Percentiles rank a stretch among this genome's conserved stretches.
Conservation (phyloP, 64 coral and sea anemone genomes). For the Hydrozoanthus tunicans region DNA sequence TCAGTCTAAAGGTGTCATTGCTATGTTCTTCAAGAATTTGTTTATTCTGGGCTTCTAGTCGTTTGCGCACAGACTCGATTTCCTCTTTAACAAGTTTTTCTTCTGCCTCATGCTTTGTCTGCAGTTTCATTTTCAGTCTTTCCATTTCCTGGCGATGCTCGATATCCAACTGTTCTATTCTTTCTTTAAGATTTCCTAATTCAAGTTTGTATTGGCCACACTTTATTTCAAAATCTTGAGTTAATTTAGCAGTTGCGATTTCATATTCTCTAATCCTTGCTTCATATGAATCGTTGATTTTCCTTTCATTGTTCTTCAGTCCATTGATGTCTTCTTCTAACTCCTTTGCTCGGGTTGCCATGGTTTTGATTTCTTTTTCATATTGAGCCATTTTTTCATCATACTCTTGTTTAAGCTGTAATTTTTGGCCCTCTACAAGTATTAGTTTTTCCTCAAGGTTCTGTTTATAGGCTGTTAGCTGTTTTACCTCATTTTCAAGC, state of each 20-base stretch:
- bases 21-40: neutral
- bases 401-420: neutral
- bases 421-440: too few relatives aligned
- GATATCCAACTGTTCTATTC: neutral
- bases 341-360: neutral
- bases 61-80: neutral
- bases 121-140: neutral
- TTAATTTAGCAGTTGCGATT: neutral
- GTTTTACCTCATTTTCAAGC: too few relatives aligned
- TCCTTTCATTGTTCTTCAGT: neutral
- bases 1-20: neutral
- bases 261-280: neutral
- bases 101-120: neutral
- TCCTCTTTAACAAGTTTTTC: neutral
- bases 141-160: neutral
- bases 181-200: neutral
- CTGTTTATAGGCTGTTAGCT: too few relatives aligned
- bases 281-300: neutral
- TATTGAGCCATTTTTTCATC: constrained; percentile 10
- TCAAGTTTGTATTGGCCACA: neutral
- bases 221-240: constrained; percentile 5
- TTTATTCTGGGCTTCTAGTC: neutral
- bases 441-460: too few relatives aligned
- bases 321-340: neutral
- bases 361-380: neutral